A percentile compares a stretch with the other conserved stretches of the same genome.
These are phyloP conservation scores for Aplodontia rufa DNA, from an alignment of 2,113 vertebrate species.

Conservation along the genomic window DNA sequence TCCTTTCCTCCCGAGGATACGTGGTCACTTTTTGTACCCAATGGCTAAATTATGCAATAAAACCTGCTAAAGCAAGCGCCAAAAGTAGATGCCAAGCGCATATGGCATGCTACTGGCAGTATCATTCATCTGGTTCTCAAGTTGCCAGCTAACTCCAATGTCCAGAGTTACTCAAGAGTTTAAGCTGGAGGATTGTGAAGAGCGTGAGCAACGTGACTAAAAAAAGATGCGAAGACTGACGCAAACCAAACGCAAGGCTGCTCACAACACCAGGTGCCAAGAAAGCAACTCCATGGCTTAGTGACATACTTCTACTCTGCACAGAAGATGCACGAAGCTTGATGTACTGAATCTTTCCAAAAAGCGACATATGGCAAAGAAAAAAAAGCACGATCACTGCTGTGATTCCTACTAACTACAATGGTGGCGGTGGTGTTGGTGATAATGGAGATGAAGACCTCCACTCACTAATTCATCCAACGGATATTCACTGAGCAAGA, in stretches of 20 bases:
- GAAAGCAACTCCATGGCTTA: background rate
- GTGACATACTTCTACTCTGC: constrained; percentile 32
- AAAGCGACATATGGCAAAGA: background rate
- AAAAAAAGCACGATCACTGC: background rate
- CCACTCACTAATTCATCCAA: background rate
- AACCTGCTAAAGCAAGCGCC: constrained; percentile 55
- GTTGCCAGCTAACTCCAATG: constrained; percentile 60
- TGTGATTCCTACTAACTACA: background rate
- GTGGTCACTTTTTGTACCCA: constrained; percentile 58
- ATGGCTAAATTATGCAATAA: constrained; percentile 62
- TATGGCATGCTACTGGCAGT: constrained; percentile 66
- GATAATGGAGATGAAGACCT: background rate
- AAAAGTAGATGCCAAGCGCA: constrained; percentile 67
- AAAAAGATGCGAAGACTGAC: constrained; percentile 60
- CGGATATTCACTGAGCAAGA: background rate
- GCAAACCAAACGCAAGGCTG: constrained; percentile 43
- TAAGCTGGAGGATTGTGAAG: constrained; percentile 55
- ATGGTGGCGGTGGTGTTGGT: background rate
- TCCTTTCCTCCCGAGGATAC: background rate
- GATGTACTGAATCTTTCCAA: background rate
- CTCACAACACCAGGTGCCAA: background rate
- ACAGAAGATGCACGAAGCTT: background rate
- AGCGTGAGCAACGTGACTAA: constrained; percentile 53
- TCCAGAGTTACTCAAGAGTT: constrained; percentile 68
- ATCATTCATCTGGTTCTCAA: constrained; percentile 60